Evolutionary conservation across 23 tunicate species (phyloP), one percentile per base, ranked within the genome.

Genomic region (Halocynthia aurantium): DNA sequence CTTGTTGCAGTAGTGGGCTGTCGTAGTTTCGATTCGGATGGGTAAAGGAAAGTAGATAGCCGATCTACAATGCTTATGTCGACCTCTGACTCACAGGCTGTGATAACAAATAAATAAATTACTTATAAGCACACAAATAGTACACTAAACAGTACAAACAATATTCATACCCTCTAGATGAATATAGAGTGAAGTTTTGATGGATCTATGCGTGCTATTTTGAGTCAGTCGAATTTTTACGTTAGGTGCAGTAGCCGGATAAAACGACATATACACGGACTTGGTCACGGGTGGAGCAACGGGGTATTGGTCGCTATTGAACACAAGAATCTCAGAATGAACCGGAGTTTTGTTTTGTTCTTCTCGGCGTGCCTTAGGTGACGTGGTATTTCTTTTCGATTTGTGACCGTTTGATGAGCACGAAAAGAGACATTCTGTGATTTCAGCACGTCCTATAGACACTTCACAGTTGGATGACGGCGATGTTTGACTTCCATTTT

Each of bases 51-150:
- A 8, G 72, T 53, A 51, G 70, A 55, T 8, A 89, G 50, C 76
- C 96, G 57, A 54, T 89, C 88, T 13, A 89, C 75, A 22, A 89
- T 84, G 75, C 88, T 89, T 12, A 89, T 75, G 53, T 89, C 96
- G 55, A 84, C 79, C 52, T 83, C 87, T 11, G 83, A 70, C 51
- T 67, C 73, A 77, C 84, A 78, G 55, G 81, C 87, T 50, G 76
- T 1, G 4, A 31, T 31, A 31, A 31, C n/a, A 31, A 31, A 31
- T 31, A 4, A 31, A 31, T 31, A 31, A 31, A 31, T 1, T 31
- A 31, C 44, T 4, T 31, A 31, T 31, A 31, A 31, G 44, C 44
- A 31, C 4, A 31, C 44, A 0, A 0, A 31, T 31, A 31, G 2
- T 31, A 31, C 44, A 31, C 44, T 4, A 31, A 31, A 31, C 44